A percentile compares a stretch with the other conserved stretches of the same genome.
Evolutionary conservation across 1,140 invertebrate species (phyloP).

Genomic region (Danaus plexippus): DNA sequence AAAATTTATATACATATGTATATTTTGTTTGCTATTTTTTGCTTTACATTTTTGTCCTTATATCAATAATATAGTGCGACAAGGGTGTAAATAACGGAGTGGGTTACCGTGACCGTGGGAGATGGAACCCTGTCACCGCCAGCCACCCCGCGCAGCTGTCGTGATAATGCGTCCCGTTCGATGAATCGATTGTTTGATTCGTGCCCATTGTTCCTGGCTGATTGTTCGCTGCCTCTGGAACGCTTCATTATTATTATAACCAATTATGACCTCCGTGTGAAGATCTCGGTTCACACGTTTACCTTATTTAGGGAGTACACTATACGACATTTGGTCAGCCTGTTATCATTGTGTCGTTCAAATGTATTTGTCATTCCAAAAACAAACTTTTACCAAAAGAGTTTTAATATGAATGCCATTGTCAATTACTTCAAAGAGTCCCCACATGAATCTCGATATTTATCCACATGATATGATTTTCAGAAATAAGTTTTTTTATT

Average conservation of each 20-base stretch:
- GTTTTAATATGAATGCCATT: too few relatives aligned
- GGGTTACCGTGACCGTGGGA: conserved; percentile 41
- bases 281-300: conserved; percentile 16
- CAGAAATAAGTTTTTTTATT: too few relatives aligned
- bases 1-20: too few relatives aligned
- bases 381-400: too few relatives aligned
- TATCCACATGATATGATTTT: too few relatives aligned
- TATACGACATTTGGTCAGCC: background rate
- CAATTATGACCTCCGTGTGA: conserved; percentile 16
- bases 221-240: conserved; percentile 42
- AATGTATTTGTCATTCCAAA: too few relatives aligned
- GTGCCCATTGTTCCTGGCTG: conserved; percentile 42
- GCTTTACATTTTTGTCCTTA: too few relatives aligned
- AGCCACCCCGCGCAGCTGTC: conserved; percentile 52
- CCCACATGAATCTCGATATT: too few relatives aligned
- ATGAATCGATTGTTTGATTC: conserved; percentile 60
- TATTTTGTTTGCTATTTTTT: too few relatives aligned
- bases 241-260: conserved; percentile 18
- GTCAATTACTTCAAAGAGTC: too few relatives aligned
- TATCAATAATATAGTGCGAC: conserved; percentile 12
- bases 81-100: conserved; percentile 16
- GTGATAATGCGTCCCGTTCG: conserved; percentile 42
- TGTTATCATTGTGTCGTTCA: too few relatives aligned
- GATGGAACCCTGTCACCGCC: conserved; percentile 36
- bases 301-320: conserved; percentile 9